Evolutionary conservation across 1,140 invertebrate species (phyloP).

Genomic region (Heliothis virescens): DNA sequence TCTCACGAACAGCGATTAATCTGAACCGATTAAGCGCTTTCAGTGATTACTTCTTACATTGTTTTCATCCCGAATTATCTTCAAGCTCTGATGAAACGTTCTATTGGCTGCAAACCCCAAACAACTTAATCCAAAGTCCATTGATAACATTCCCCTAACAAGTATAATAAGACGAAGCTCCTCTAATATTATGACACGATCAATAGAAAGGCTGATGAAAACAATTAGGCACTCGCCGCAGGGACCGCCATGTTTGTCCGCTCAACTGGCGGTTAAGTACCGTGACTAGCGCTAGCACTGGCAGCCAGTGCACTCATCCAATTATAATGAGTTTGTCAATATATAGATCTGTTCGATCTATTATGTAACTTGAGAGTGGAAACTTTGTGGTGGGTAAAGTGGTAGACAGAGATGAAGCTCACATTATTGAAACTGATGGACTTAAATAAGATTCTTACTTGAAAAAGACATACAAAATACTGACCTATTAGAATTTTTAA

Average conservation of each 20-base stretch:
- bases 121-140: background rate
- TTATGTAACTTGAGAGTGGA: background rate
- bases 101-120: background rate
- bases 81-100: background rate
- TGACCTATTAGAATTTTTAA: no score
- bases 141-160: background rate
- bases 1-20: no score
- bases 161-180: conserved; percentile 10
- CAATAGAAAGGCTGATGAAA: conserved; percentile 63
- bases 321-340: conserved; percentile 48
- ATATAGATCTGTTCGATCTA: conserved; percentile 24
- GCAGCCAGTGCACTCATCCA: conserved; percentile 50
- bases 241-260: conserved; percentile 51
- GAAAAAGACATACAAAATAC: no score
- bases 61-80: background rate
- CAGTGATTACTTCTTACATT: no score
- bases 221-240: conserved; percentile 54
- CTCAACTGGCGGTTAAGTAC: conserved; percentile 60
- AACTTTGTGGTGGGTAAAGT: no score
- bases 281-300: conserved; percentile 56
- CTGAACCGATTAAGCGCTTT: no score
- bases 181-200: conserved; percentile 48
- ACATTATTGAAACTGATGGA: background rate
- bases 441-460: no score
- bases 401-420: no score